Percentiles rank a stretch among this genome's conserved stretches.
Conservation (phyloP, 2,888 invertebrate species). For the Apoda limacodes region DNA sequence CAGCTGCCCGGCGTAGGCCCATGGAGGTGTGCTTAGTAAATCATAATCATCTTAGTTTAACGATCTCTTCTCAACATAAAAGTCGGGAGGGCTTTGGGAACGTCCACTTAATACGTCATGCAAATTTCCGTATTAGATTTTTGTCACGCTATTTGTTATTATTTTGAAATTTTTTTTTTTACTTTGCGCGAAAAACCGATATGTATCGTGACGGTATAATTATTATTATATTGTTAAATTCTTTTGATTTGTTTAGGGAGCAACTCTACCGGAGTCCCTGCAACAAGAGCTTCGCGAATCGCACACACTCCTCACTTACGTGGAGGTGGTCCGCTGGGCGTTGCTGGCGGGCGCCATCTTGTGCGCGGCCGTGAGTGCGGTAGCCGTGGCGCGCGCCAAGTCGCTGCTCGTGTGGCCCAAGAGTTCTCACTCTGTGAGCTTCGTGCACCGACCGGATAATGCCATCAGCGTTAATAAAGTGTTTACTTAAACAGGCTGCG, state of each 20-base stretch:
- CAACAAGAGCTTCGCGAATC: slow-evolving; percentile 40
- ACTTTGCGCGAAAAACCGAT: too few relatives aligned
- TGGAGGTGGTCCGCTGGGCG: slow-evolving; percentile 50
- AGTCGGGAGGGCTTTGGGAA: too few relatives aligned
- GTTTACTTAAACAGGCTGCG: not conserved
- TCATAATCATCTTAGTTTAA: too few relatives aligned
- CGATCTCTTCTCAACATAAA: too few relatives aligned
- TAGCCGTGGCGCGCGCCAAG: slow-evolving; percentile 28
- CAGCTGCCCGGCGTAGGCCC: too few relatives aligned
- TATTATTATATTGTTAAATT: too few relatives aligned
- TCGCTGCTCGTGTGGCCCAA: slow-evolving; percentile 33
- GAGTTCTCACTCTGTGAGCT: slow-evolving; percentile 47
- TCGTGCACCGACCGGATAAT: slow-evolving; percentile 36
- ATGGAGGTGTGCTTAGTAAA: too few relatives aligned
- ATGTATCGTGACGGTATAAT: too few relatives aligned
- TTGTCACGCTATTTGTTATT: too few relatives aligned
- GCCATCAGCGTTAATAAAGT: slow-evolving; percentile 37
- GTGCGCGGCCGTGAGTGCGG: slow-evolving; percentile 23
- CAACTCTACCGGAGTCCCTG: slow-evolving; percentile 38
- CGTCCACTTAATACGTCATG: too few relatives aligned
- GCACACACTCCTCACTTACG: slow-evolving; percentile 41
- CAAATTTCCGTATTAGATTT: too few relatives aligned
- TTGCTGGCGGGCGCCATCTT: slow-evolving; percentile 38
- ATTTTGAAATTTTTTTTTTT: too few relatives aligned
- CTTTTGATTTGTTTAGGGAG: slow-evolving; percentile 36